These are phyloP conservation scores for Vulpes ferrilata DNA, from an alignment of 2,113 vertebrate genomes.

Conservation along the genomic window DNA sequence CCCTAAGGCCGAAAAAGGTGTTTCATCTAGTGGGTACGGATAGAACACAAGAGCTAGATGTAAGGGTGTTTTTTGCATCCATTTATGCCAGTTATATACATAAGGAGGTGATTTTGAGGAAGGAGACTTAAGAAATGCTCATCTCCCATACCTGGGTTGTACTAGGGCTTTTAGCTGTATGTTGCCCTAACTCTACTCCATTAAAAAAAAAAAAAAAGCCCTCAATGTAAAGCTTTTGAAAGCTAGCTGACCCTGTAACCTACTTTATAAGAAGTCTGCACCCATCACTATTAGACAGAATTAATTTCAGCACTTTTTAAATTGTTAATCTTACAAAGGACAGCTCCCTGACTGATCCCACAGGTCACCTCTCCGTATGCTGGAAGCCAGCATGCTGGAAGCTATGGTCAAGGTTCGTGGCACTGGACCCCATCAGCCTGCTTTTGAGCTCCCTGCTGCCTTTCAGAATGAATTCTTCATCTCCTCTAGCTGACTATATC, in stretches of 20 bases:
- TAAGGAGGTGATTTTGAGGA: background rate
- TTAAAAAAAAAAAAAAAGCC: conserved; percentile 18
- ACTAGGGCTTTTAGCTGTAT: conserved; percentile 61
- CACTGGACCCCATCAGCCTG: conserved; percentile 67
- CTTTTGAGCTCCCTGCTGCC: conserved; percentile 71
- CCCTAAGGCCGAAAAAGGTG: background rate
- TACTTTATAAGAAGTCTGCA: conserved; percentile 81
- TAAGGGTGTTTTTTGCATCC: background rate
- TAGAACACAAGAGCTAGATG: background rate
- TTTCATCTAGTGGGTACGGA: background rate
- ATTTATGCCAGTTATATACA: background rate
- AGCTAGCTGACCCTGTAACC: conserved; percentile 81
- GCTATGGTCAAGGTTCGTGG: conserved; percentile 64
- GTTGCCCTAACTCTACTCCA: conserved; percentile 77
- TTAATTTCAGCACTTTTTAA: conserved; percentile 85
- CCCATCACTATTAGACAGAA: conserved; percentile 83
- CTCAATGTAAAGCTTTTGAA: conserved; percentile 79
- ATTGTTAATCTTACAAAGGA: conserved; percentile 83
- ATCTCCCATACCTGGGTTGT: conserved; percentile 39
- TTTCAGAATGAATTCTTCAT: conserved; percentile 71
- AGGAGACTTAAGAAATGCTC: background rate
- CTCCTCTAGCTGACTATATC: background rate
- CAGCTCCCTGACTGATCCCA: conserved; percentile 77
- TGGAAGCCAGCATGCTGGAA: conserved; percentile 62
- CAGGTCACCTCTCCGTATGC: conserved; percentile 68